Conservation (phyloP, 2,797 vertebrate species). For the Falco cherrug region DNA sequence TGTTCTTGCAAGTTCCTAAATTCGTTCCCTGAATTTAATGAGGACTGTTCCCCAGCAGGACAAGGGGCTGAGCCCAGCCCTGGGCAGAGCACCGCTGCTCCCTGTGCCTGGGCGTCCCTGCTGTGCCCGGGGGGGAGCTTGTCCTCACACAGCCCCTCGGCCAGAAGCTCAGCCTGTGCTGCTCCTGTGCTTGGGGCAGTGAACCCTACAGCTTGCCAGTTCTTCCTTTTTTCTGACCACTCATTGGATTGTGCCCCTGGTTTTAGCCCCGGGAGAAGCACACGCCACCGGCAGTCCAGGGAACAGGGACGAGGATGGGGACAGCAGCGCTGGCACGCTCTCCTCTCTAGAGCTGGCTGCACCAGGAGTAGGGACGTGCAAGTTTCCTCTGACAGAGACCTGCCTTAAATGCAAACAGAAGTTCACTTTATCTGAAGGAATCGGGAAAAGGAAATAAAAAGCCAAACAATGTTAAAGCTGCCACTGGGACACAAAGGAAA, state of each 20-base stretch:
- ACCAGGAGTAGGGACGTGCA: too few relatives aligned
- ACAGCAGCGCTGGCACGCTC: accelerated
- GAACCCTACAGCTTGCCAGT: too few relatives aligned
- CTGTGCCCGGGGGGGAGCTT: not conserved
- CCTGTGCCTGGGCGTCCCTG: accelerated
- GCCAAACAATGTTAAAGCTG: not conserved
- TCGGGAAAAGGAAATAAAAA: not conserved
- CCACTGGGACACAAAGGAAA: not conserved
- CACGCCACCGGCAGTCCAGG: accelerated
- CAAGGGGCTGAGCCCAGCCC: not conserved
- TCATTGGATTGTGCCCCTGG: accelerated
- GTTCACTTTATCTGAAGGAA: not conserved
- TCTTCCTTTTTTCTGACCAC: not conserved
- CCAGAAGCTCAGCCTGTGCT: too few relatives aligned
- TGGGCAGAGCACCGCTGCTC: not conserved
- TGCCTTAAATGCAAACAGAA: not conserved
- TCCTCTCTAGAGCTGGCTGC: not conserved
- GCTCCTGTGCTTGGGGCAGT: accelerated
- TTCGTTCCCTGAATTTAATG: accelerated
- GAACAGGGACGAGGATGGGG: not conserved
- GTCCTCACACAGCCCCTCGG: not conserved
- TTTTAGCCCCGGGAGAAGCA: not conserved
- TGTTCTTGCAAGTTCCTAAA: not conserved
- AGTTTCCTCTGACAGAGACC: not conserved
- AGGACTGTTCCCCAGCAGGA: not conserved